Base-by-base conservation (phyloP, 2,113 vertebrate genomes). In the Dinomys branickii region DNA sequence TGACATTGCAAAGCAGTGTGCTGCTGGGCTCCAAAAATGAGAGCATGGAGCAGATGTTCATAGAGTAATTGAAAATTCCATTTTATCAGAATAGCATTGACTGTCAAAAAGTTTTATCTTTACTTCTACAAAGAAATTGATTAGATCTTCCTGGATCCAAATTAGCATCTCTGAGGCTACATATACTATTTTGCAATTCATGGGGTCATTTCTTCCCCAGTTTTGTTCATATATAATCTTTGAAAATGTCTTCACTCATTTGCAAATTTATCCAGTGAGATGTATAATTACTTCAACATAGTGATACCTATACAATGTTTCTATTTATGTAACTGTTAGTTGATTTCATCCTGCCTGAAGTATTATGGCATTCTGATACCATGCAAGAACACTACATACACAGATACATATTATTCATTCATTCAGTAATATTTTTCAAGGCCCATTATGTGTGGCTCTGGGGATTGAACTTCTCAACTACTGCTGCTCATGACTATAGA, bases 51-150 rank as follows among this genome's bases (percentile, higher is more conserved):
- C 98, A 99, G 98, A 98, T 99, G 98, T 98, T 99, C 96, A 7
- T 85, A 97, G 97, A 97, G 98, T 99, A 98, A 98, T 99, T 98
- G 98, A 98, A 99, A 99, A 99, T 99, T 98, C 98, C 97, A 98
- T 99, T 98, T 99, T 98, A 99, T 99, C 98, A 98, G 98, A 99
- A 98, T 97, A 98, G 96, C 95, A 91, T 98, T 98, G 97, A 97
- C 98, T 99, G 98, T 99, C 98, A 99, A 98, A 98, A 99, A 98
- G 97, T 99, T 99, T 99, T 98, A 98, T 99, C 98, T 98, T 98
- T 98, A 98, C 98, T 98, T 98, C 98, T 98, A 98, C 98, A 98
- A 98, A 99, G 98, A 98, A 97, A 98, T 98, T 99, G 98, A 99
- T 98, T 98, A 99, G 98, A 97, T 98, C 98, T 98, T 98, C 92